Base-by-base conservation (phyloP, 2,888 invertebrate species). In the Troides helena region DNA sequence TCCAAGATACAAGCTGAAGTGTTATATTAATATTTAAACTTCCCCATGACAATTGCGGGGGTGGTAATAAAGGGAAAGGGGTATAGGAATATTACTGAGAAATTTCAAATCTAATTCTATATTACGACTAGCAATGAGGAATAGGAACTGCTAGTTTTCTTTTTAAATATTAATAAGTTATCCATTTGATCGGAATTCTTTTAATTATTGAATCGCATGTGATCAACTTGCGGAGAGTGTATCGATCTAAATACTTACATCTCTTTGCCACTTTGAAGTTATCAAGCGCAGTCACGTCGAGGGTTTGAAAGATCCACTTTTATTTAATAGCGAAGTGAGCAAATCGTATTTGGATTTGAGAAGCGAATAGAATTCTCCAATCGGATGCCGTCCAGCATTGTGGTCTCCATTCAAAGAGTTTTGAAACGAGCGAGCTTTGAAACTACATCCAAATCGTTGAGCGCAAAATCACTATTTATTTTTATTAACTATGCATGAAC, bases 341-440 rank as follows among this genome's bases (percentile, higher is more conserved):
- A 62, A 71, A 67, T 43, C 56, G 62, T 57, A 58, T 23, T 71
- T 14, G 6, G 61, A 70, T 67, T 68, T 71, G 67, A 71, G 67
- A 64, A 71, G 61, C 53, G 43, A 63, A 64, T 67, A 61, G 64
- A 60, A 23, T 62, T 21, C 58, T 62, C 36, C 61, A 36, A 62
- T 43, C 53, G 21, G 39, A 25, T 46, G 39, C 10, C 23, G 58
- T 58, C 30, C 65, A 18, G 61, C 30, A 21, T 21, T 53, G 63
- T 53, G 39, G 6, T 50, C 62, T 57, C 60, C 57, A 61, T 66
- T 67, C 59, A 64, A 17, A 30, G 56, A 23, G 64, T 56, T 63
- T 62, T 56, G 21, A 59, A 12, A 53, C 6, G 21, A 64, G 67
- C 25, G 59, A 23, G 59, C 8, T 36, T 36, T 3, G 36, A 57